Base-by-base conservation (phyloP, 2,888 invertebrate species). In the Griposia aprilina region DNA sequence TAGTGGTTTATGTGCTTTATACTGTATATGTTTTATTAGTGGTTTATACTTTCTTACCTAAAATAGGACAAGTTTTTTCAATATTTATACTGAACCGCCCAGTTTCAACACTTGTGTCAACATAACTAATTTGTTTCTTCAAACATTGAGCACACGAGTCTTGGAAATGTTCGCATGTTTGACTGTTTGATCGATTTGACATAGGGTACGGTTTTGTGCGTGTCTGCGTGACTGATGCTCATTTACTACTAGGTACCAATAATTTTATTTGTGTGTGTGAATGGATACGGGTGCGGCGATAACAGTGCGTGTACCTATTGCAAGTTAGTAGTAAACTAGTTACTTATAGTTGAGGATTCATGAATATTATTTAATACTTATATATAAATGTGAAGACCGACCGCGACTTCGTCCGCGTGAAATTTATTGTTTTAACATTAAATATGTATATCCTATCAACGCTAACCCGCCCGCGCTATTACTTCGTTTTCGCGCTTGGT, bases 161-260 rank as follows among this genome's bases (percentile, higher is more conserved):
- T 74, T 59, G 55, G 83, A 75, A 75, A 69, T 67, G 45, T 72
- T 55, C 36, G n/a, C 62, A 15, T 80, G 65, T 62, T 76, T 76
- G 55, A 78, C 60, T 71, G 70, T 83, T 83, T 72, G 74, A 85
- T 85, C 87, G 74, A 87, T 85, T 74, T 76, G 80, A 60, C 74
- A 30, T 74, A 72, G 62, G 63, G 36, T 59, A 41, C 63, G 86
- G 48, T 68, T 63, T 69, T 86, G 45, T 83, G 62, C 68, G 65
- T 45, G 50, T 6, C 57, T 86, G 70, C 87, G 80, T 86, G 84
- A 78, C 83, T 78, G 57, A 86, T 74, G 30, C 59, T 59, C 67
- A 66, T 86, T 83, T 78, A 74, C 60, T n/a, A 77, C 17, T 60
- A 50, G n/a, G 26, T 77, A 48, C 23, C 26, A 57, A 57, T 66